Conservation (phyloP, 1,140 invertebrate species). For the Acyrthosiphon pisum region DNA sequence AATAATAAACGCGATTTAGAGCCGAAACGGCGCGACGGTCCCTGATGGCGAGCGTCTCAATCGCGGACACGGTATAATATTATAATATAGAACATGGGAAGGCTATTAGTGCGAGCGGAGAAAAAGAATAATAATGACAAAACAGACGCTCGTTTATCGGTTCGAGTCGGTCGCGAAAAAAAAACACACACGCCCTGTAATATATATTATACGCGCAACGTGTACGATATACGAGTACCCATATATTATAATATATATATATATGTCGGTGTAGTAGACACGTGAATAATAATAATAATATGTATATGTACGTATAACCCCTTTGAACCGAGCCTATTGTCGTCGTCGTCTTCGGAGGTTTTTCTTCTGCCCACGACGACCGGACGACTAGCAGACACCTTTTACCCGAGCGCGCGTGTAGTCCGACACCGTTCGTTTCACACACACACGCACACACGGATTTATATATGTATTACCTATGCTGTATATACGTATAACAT, state of each 20-base stretch:
- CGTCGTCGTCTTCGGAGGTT: conserved; percentile 8
- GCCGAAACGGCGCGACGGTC: not conserved
- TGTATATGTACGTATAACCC: conserved; percentile 13
- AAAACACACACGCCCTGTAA: not conserved
- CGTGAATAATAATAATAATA: not conserved
- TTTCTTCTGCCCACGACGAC: conserved; percentile 27
- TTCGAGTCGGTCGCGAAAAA: not conserved
- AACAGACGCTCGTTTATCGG: not conserved
- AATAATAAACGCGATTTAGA: not conserved
- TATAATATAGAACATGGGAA: conserved; percentile 28
- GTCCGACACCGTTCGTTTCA: conserved; percentile 27
- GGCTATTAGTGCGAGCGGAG: not conserved
- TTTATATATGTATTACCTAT: not conserved
- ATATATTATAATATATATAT: not conserved
- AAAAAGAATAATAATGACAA: not conserved
- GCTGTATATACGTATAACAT: not conserved
- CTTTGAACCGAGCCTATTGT: conserved; percentile 41
- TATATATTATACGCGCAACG: not conserved
- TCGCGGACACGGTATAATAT: not conserved
- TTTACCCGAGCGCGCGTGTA: conserved; percentile 5
- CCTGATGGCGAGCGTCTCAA: not conserved
- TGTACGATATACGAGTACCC: not conserved
- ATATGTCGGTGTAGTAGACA: not conserved
- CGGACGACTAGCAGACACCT: conserved; percentile 33
- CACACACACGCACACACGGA: not conserved